These are phyloP conservation scores for Apamea epomidion DNA, from an alignment of 2,888 invertebrate genomes.

Conservation along the genomic window DNA sequence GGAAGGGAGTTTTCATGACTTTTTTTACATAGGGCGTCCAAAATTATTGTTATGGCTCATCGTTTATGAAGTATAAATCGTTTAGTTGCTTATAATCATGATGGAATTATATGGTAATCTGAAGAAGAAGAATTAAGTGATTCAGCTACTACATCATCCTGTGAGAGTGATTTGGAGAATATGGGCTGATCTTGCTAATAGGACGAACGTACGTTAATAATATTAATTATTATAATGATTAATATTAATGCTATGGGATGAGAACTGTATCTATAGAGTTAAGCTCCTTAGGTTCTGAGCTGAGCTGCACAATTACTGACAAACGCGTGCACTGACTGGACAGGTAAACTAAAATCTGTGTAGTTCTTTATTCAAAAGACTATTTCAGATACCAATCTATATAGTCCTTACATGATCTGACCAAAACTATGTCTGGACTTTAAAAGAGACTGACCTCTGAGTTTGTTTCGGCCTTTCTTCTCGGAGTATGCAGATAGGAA, in stretches of 20 bases:
- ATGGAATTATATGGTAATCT: slow-evolving; percentile 31
- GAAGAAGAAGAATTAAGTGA: slow-evolving; percentile 34
- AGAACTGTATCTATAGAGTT: neutral
- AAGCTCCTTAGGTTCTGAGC: neutral
- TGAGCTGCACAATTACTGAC: neutral
- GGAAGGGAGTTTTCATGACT: slow-evolving; percentile 33
- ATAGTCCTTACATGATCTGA: no score
- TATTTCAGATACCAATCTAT: no score
- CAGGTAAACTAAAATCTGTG: no score
- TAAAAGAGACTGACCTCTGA: no score
- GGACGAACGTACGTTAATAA: neutral
- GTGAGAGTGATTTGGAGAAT: slow-evolving; percentile 10
- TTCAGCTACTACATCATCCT: slow-evolving; percentile 26
- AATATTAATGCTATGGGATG: neutral
- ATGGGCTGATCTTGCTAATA: slow-evolving; percentile 3
- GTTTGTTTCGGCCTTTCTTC: no score
- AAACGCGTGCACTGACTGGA: no score
- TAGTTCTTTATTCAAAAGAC: no score
- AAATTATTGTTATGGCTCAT: slow-evolving; percentile 42
- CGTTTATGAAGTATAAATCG: slow-evolving; percentile 52
- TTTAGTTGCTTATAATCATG: slow-evolving; percentile 51
- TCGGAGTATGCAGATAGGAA: no score
- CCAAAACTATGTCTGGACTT: no score
- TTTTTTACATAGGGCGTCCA: slow-evolving; percentile 37
- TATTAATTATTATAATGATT: neutral